Conservation (phyloP, 2,113 vertebrate genomes). For the Pipa parva region DNA sequence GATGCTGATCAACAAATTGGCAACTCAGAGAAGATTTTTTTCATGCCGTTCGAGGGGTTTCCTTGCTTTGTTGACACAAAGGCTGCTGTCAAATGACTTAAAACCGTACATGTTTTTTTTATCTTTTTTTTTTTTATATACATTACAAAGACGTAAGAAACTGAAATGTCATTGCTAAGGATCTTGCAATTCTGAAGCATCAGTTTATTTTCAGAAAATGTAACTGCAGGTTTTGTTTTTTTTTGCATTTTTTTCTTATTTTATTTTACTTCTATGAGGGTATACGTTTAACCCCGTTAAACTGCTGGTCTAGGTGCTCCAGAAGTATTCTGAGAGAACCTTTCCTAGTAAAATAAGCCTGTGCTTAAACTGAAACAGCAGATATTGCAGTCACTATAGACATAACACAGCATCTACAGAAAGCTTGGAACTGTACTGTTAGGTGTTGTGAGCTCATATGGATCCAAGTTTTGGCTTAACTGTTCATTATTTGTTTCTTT, state of each 20-base stretch:
- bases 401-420: slow-evolving; percentile 46
- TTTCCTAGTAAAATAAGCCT: background rate
- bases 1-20: background rate
- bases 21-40: background rate
- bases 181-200: slow-evolving; percentile 42
- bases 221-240: background rate
- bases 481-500: slow-evolving; percentile 7
- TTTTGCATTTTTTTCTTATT: no score
- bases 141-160: background rate
- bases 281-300: slow-evolving; percentile 6
- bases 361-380: slow-evolving; percentile 51
- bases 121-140: no score
- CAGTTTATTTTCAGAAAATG: slow-evolving; percentile 45
- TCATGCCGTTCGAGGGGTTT: background rate
- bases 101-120: slow-evolving; percentile 7
- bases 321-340: background rate
- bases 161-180: background rate
- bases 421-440: slow-evolving; percentile 54
- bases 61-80: background rate
- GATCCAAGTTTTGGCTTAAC: slow-evolving; percentile 26
- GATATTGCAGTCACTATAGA: slow-evolving; percentile 47
- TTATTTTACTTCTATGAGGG: background rate
- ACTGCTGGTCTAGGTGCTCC: slow-evolving; percentile 9
- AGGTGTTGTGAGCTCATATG: slow-evolving; percentile 22
- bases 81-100: background rate